Base-by-base conservation (phyloP, 2,888 invertebrate species). In the Octonoba sinensis region DNA sequence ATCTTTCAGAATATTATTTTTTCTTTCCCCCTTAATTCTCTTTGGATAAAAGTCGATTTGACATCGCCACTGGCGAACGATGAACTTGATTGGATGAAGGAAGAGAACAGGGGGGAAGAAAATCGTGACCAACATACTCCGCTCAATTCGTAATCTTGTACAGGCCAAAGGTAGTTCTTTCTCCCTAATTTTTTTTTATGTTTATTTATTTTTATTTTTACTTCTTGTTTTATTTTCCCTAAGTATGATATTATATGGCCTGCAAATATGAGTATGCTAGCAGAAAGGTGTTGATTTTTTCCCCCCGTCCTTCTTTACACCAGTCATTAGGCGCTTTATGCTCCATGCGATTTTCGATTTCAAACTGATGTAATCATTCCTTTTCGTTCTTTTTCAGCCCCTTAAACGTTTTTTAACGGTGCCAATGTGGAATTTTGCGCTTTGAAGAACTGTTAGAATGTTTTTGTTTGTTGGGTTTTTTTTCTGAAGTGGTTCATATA, bases 101-200 rank as follows among this genome's bases (percentile, higher is more conserved):
- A 67, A 51, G 13, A 56, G 47, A 46, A 44, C 46, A 66, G 46
- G 18, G 20, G 16, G 15, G 20, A 22, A 60, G n/a, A 60, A 60
- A 27, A 36, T 73, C 79, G 79, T 81, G 79, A 81, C 79, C 64
- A 73, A 73, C 62, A 22, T 81, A 73, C 67, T 73, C 79, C 22
- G 72, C 49, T 81, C 36, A 36, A 36, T 36, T 36, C 79, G 67
- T 74, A 56, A 56, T 70, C 64, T 56, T 60, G 64, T 11, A 36
- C 36, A 36, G 36, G 36, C 36, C n/a, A 36, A 36, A 36, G 36
- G 36, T 36, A 36, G 36, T 36, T 36, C 8, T 36, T 57, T 57
- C 3, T 24, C 15, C 36, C 11, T 1, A 8, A 4, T 36, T 36
- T 60, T 60, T 60, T 62, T 62, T 36, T 60, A 4, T 13, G 12